Evolutionary conservation across 2,113 vertebrate genomes (phyloP), one percentile per base, ranked within the genome.

Genomic region (Tragelaphus imberbis): DNA sequence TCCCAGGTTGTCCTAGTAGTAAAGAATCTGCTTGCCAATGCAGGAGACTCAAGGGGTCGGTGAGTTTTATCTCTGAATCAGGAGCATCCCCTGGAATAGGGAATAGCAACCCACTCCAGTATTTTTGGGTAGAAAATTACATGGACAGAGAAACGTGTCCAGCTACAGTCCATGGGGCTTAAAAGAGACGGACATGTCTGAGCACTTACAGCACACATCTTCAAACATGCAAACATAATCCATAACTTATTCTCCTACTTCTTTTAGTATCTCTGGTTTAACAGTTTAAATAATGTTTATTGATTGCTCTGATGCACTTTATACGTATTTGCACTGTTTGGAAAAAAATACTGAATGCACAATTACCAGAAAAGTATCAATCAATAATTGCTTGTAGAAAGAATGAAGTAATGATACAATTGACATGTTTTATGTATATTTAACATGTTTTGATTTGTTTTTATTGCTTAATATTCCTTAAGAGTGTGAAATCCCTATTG

Each of bases 351-450:
- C 61, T 63, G 61, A 63, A 7, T 15, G 14, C 0, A 3, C 61
- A 63, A 1, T 33, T 36, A 68, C 65, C 5, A 47, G 17, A 56
- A 92, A 17, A 61, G 3, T 36, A 28, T 3, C 16, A 44, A 6
- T 89, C 75, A 84, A 58, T 40, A 79, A 82, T 84, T 86, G 17
- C 47, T 89, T 82, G 40, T n/a, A 68, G 36, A 82, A 68, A 84
- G 15, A 92, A 75, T 68, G 28, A 89, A 87, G 12, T 21, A 84
- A 68, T 12, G 77, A 7, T 40, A 30, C 4, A 7, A 30, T 21
- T 13, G 25, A 84, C 10, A 53, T 6, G 33, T 11, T 11, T 51
- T 36, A 65, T 94, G 25, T 28, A 30, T 56, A 23, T 82, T 85
- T 81, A 82, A 51, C 2, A 79, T 80, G 2, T 85, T 80, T 13